Conservation (phyloP, 2,888 invertebrate genomes). For the Melangyna quadrimaculata region DNA sequence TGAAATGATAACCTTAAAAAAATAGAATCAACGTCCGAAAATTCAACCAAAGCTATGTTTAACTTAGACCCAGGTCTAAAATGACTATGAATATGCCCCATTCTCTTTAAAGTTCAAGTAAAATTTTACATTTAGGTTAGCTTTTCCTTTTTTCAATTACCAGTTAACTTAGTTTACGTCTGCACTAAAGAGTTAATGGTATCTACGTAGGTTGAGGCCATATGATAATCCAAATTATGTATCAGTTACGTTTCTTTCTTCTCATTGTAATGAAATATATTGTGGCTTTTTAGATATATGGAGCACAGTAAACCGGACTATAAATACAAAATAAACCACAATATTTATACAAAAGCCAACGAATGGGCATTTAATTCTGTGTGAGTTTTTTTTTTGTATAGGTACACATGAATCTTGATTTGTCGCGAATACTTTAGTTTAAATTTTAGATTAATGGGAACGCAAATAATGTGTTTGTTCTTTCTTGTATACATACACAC, state of each 20-base stretch:
- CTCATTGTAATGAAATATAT: slow-evolving; percentile 24
- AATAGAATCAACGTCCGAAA: no score
- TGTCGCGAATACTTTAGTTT: no score
- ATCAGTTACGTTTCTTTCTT: slow-evolving; percentile 38
- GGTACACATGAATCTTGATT: background rate
- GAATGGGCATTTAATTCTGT: background rate
- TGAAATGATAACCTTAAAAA: no score
- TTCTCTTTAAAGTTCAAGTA: background rate
- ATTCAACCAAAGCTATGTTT: no score
- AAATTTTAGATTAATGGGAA: no score
- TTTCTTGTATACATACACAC: no score
- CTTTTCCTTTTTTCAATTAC: background rate
- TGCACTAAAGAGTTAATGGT: background rate
- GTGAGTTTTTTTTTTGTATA: background rate
- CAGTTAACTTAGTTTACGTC: background rate
- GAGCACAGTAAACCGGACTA: slow-evolving; percentile 49
- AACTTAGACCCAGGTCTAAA: no score
- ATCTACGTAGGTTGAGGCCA: slow-evolving; percentile 53
- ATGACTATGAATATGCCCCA: background rate
- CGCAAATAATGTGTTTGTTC: no score
- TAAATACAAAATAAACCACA: slow-evolving; percentile 7
- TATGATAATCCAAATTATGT: slow-evolving; percentile 48
- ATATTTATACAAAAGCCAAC: background rate
- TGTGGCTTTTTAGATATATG: slow-evolving; percentile 26
- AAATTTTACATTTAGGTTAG: background rate